Percentiles rank a stretch among this genome's conserved stretches.
Conservation (phyloP, 2,113 vertebrate genomes). For the Chrysochloris asiatica region DNA sequence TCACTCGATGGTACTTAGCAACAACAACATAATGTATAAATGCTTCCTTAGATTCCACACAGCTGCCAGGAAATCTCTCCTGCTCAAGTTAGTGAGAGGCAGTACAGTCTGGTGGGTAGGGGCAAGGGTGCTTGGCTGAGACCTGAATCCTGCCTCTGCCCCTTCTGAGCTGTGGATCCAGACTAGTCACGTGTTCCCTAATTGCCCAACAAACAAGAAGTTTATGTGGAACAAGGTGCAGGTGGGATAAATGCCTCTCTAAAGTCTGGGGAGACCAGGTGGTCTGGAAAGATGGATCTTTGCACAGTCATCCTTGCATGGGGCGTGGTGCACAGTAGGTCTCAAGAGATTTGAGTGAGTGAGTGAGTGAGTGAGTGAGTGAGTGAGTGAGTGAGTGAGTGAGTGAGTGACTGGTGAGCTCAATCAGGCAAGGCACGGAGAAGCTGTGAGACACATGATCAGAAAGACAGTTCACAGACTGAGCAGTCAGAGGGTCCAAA, state of each 20-base stretch:
- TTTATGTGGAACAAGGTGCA: neutral
- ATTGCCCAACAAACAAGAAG: neutral
- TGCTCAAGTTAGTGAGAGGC: neutral
- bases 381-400: neutral
- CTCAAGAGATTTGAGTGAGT: neutral
- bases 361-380: neutral
- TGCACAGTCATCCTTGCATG: neutral
- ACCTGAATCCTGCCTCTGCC: neutral
- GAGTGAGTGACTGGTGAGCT: neutral
- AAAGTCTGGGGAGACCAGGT: neutral
- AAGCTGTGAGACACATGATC: rapidly evolving
- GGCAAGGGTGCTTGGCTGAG: neutral
- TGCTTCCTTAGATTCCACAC: neutral
- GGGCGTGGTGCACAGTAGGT: neutral
- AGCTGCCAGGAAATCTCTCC: neutral
- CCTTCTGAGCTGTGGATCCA: neutral
- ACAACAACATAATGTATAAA: rapidly evolving
- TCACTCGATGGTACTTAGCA: too few species aligned
- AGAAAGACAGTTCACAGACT: neutral
- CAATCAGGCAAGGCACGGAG: neutral
- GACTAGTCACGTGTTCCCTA: neutral
- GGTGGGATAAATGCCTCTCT: neutral
- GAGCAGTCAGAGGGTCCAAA: neutral
- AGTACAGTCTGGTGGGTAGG: neutral
- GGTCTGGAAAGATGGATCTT: neutral